Evolutionary conservation across 2,888 invertebrate species (phyloP), one percentile per base, ranked within the genome.

Genomic region (Drosophila lacicola): DNA sequence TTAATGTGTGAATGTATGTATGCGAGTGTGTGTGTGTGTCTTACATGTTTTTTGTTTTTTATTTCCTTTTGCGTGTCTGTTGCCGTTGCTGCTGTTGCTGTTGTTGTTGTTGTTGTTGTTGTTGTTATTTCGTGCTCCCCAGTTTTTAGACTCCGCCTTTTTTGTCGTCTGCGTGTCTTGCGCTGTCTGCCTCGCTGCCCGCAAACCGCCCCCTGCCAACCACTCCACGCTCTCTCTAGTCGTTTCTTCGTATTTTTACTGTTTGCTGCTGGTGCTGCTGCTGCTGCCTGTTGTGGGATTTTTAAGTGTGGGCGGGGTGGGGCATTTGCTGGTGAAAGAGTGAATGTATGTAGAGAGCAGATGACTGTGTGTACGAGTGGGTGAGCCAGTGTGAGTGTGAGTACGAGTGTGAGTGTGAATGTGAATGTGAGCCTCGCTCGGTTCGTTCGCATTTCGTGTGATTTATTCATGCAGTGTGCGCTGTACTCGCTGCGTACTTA

Each of bases 61-160:
- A 88, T 83, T 83, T 88, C 82, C 82, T 77, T 85, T 86, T 81
- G 74, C 78, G 77, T 69, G 70, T 70, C 75, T 75, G 72, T 60
- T 57, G 53, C 44, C 50, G 64, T 25, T 36, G 65, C 13, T 44
- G 61, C 14, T 54, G 63, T 56, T 58, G 57, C 51, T 63, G 58
- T 19, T 70, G 68, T 66, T 75, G 69, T 61, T 81, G 71, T 68
- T 63, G 58, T 19, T 70, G 68, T 66, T 75, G 69, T 61, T 81
- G 71, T 68, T 73, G 53, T 65, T 74, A 57, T 83, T 78, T 81
- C 56, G 78, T 77, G 85, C 90, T 89, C 89, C 89, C 82, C 84
- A 89, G 79, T 87, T 87, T 89, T 90, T 88, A 89, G 90, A 89
- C 91, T 91, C 91, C 91, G 91, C 91, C 91, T 90, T 89, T 90